phyloP scores from a whole-genome alignment of 2,888 invertebrate genomes.

The Arenicola marina region DNA sequence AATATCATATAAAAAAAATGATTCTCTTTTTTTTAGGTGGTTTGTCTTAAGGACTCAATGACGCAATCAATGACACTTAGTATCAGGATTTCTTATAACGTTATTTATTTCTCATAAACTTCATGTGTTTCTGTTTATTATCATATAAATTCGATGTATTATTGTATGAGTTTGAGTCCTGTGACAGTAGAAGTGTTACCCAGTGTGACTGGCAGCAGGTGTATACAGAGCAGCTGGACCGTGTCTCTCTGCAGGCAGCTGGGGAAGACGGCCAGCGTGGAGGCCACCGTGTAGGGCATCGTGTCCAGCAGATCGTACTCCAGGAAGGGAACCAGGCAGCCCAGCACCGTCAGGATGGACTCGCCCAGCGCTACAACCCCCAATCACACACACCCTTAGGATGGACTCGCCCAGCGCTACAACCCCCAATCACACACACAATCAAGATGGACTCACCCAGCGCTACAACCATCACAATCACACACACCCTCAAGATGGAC shows the following conservation, averaged over 20 bases:
- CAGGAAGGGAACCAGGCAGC: slow-evolving; percentile 92
- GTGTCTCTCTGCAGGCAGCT: slow-evolving; percentile 89
- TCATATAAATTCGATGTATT: no score
- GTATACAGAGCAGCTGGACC: slow-evolving; percentile 91
- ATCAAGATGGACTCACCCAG: slow-evolving; percentile 71
- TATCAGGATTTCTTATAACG: no score
- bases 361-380: slow-evolving; percentile 24
- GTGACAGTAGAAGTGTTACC: no score
- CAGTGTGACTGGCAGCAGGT: slow-evolving; percentile 93
- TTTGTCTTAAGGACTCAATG: no score
- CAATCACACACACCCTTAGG: slow-evolving; percentile 77
- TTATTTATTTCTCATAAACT: no score
- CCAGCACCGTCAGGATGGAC: slow-evolving; percentile 83
- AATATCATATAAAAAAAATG: no score
- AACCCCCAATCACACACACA: slow-evolving; percentile 65
- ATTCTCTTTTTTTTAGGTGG: no score
- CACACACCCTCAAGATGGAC: slow-evolving; percentile 81
- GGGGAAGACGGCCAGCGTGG: slow-evolving; percentile 91
- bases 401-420: slow-evolving; percentile 61
- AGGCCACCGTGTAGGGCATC: slow-evolving; percentile 90
- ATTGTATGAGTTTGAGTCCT: no score
- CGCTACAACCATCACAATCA: slow-evolving; percentile 10
- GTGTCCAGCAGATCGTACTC: slow-evolving; percentile 96
- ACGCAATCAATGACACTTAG: no score
- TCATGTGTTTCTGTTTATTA: no score